Conservation (phyloP, 2,888 invertebrate species). For the Platycheirus rosarum region DNA sequence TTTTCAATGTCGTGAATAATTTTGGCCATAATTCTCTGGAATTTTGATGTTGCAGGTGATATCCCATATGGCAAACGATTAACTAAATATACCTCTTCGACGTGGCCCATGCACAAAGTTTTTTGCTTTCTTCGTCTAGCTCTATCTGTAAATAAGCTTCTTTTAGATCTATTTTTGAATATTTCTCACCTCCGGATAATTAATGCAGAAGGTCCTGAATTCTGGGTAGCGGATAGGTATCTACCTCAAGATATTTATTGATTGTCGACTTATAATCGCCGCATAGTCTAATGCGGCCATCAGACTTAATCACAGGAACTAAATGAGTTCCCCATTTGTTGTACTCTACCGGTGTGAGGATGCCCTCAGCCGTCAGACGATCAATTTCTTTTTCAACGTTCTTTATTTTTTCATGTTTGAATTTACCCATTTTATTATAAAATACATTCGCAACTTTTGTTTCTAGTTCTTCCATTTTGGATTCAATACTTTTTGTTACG, state of each 20-base stretch:
- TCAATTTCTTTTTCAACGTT: slow-evolving; percentile 22
- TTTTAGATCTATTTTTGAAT: slow-evolving; percentile 76
- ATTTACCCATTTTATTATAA: too few species aligned
- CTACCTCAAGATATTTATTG: slow-evolving; percentile 74
- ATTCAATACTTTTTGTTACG: too few species aligned
- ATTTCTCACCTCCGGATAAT: slow-evolving; percentile 50
- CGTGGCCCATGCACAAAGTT: too few species aligned
- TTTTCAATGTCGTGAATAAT: slow-evolving; percentile 74
- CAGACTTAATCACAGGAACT: slow-evolving; percentile 78
- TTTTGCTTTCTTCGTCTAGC: slow-evolving; percentile 75
- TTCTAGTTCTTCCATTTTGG: too few species aligned
- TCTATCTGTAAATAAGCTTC: slow-evolving; percentile 78
- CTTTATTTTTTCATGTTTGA: background rate
- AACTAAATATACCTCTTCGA: slow-evolving; percentile 61
- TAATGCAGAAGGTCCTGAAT: slow-evolving; percentile 75
- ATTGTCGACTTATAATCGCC: slow-evolving; percentile 67
- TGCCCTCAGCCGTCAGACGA: slow-evolving; percentile 35
- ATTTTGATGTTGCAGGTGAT: slow-evolving; percentile 78
- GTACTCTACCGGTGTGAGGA: slow-evolving; percentile 60
- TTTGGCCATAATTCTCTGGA: slow-evolving; percentile 77
- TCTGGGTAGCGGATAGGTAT: slow-evolving; percentile 75
- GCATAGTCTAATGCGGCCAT: slow-evolving; percentile 76
- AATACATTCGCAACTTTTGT: too few species aligned
- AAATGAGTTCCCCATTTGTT: slow-evolving; percentile 78
- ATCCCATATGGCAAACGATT: slow-evolving; percentile 77